Conservation (phyloP, 1,140 invertebrate species). For the Zaprionus ghesquierei region DNA sequence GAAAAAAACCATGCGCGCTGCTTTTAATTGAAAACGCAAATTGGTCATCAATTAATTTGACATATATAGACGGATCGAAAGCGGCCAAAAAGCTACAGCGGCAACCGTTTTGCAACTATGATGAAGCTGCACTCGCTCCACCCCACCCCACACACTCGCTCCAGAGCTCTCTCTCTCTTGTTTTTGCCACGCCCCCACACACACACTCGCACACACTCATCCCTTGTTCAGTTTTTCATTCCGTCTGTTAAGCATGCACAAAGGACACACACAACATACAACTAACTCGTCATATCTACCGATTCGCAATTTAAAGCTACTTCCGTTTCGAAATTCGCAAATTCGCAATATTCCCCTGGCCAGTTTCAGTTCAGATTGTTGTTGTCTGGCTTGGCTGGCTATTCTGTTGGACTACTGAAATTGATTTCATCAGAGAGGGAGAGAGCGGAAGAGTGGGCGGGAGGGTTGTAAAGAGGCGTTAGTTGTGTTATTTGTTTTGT, state of each 20-base stretch:
- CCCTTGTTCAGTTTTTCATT: not conserved
- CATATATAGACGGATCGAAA: slow-evolving; percentile 57
- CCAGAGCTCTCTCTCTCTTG: not conserved
- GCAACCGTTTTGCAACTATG: slow-evolving; percentile 36
- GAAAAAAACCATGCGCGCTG: slow-evolving; percentile 61
- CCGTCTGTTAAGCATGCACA: not conserved
- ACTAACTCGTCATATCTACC: not conserved
- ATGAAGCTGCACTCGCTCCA: not conserved
- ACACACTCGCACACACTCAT: not conserved
- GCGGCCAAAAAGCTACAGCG: slow-evolving; percentile 35
- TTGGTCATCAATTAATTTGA: slow-evolving; percentile 81
- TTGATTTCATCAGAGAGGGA: not conserved
- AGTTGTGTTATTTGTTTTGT: too few relatives aligned
- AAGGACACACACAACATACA: not conserved
- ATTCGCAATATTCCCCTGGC: not conserved
- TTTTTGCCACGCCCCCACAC: not conserved
- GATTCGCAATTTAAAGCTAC: not conserved
- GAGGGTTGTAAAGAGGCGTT: too few relatives aligned
- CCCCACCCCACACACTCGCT: not conserved
- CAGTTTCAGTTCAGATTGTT: not conserved
- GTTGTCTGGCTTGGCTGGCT: too few relatives aligned
- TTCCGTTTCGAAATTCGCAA: not conserved
- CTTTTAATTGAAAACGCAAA: slow-evolving; percentile 81
- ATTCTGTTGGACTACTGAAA: not conserved
- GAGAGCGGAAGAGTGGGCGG: too few relatives aligned